Percentiles rank a stretch among this genome's conserved stretches.
Evolutionary conservation across 2,888 invertebrate genomes (phyloP).

Genomic region (Dysmachus trigonus): DNA sequence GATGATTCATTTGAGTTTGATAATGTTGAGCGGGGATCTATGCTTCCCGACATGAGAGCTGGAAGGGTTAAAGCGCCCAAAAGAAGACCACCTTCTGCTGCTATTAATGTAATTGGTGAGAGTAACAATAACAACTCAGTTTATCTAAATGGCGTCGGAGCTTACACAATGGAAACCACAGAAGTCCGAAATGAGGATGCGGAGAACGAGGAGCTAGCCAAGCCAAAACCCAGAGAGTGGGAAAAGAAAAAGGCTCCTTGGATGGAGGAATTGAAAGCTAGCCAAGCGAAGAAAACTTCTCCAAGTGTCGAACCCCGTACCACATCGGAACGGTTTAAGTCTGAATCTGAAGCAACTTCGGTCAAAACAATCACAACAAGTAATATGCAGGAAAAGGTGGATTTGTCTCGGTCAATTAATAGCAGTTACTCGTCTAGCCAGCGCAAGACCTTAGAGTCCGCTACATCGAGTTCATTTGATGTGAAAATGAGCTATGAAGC

Average conservation of each 20-base stretch:
- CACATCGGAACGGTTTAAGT: not conserved
- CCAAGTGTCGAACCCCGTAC: conserved; percentile 58
- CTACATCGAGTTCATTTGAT: conserved; percentile 6
- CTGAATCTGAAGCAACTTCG: conserved; percentile 2
- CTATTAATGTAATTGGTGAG: conserved; percentile 60
- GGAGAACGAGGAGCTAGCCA: conserved; percentile 65
- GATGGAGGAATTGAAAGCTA: conserved; percentile 83
- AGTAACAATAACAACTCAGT: conserved; percentile 59
- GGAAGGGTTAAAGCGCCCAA: conserved; percentile 69
- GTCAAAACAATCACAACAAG: not conserved
- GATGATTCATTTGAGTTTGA: conserved; percentile 68
- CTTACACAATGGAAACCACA: conserved; percentile 55
- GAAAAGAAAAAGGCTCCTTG: conserved; percentile 80
- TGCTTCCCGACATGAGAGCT: conserved; percentile 74
- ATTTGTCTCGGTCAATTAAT: conserved; percentile 32
- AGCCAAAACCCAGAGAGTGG: conserved; percentile 75
- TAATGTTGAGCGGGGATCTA: conserved; percentile 71
- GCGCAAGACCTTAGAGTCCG: conserved; percentile 42
- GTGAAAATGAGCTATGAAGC: not conserved
- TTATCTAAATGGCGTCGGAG: conserved; percentile 59
- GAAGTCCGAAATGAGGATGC: conserved; percentile 43
- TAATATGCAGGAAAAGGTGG: conserved; percentile 33
- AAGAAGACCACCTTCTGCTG: conserved; percentile 70
- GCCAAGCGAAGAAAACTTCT: conserved; percentile 68
- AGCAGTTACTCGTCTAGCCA: conserved; percentile 45